These are phyloP conservation scores for Coranthus polyacanthus DNA, from an alignment of 2,797 vertebrate genomes.

Conservation along the genomic window DNA sequence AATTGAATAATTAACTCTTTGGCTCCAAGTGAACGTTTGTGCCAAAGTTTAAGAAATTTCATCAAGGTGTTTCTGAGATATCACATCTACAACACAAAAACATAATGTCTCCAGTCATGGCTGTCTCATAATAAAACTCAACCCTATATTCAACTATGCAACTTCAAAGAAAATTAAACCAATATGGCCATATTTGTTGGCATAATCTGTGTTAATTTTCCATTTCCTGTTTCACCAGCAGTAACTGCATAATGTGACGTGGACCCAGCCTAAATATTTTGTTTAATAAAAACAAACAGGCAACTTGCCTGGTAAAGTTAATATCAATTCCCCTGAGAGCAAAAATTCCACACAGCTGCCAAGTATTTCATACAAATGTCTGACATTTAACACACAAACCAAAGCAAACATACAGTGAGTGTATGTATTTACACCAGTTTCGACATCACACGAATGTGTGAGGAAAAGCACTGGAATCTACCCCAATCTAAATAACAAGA, in stretches of 20 bases:
- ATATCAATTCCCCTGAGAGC: conserved; percentile 40
- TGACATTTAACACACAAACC: conserved; percentile 57
- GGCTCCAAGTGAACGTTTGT: too few species aligned
- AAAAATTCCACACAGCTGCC: conserved; percentile 62
- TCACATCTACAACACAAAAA: too few species aligned
- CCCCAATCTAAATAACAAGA: conserved; percentile 28
- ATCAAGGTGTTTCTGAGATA: too few species aligned
- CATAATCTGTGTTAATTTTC: conserved; percentile 36
- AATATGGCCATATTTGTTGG: conserved; percentile 16
- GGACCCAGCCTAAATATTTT: conserved; percentile 42
- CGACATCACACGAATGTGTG: conserved; percentile 41
- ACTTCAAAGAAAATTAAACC: conserved; percentile 19
- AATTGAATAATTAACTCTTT: too few species aligned
- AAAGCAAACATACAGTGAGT: conserved; percentile 43
- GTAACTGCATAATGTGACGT: conserved; percentile 13
- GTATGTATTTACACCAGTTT: conserved; percentile 31
- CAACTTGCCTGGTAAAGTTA: conserved; percentile 17
- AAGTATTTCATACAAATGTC: conserved; percentile 63
- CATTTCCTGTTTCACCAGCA: conserved; percentile 56
- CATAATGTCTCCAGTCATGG: too few species aligned
- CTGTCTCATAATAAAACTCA: neutral
- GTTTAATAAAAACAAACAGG: conserved; percentile 36
- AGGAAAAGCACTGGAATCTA: conserved; percentile 47
- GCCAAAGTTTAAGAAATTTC: too few species aligned
- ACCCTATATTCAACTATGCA: neutral